phyloP scores from a whole-genome alignment of 2,113 vertebrate species.

The Cyprichromis sp. region DNA sequence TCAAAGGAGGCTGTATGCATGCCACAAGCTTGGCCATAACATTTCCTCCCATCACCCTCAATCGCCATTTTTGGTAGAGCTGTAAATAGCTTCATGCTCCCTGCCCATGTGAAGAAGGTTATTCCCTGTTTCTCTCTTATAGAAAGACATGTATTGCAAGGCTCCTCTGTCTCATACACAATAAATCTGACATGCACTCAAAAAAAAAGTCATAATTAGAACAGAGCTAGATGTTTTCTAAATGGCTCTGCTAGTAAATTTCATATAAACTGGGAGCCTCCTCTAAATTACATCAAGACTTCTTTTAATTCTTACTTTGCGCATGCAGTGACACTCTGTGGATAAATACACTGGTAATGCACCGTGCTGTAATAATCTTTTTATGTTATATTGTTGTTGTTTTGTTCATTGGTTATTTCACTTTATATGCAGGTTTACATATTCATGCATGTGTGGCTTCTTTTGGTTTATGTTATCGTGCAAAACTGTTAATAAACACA shows the following conservation, averaged over 20 bases:
- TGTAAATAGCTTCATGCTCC: background rate
- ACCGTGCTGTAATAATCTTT: background rate
- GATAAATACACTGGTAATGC: background rate
- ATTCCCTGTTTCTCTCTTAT: background rate
- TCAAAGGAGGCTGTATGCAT: background rate
- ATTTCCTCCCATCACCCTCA: background rate
- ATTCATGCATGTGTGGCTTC: background rate
- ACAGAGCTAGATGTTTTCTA: background rate
- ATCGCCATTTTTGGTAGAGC: background rate
- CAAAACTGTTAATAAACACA: background rate
- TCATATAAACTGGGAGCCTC: background rate
- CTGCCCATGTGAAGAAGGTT: accelerated
- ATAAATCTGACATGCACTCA: background rate
- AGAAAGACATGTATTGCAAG: background rate
- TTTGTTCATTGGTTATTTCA: background rate
- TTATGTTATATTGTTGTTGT: background rate
- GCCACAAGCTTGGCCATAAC: background rate
- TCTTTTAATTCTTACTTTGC: background rate
- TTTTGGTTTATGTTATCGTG: background rate
- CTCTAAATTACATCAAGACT: background rate
- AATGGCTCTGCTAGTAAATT: background rate
- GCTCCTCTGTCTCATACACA: background rate
- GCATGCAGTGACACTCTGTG: background rate
- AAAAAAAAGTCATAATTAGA: background rate
- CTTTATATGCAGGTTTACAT: background rate